These are phyloP conservation scores for Stratiomys singularior DNA, from an alignment of 2,888 invertebrate species.

Conservation along the genomic window DNA sequence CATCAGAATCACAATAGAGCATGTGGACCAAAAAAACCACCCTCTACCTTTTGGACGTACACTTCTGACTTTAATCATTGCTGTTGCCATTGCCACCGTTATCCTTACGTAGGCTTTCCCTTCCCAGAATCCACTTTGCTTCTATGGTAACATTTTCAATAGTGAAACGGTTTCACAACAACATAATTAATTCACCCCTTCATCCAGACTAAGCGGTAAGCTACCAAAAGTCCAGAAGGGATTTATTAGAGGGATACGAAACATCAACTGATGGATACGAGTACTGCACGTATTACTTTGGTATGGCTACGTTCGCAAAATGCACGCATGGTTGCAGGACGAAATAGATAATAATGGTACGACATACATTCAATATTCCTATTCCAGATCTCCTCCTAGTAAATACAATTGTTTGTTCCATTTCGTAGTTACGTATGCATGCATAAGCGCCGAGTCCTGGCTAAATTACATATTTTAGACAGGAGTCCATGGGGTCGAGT, in stretches of 20 bases:
- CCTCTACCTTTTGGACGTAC: no score
- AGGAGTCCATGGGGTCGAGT: no score
- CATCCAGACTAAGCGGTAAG: neutral
- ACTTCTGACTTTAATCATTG: no score
- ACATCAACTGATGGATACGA: neutral
- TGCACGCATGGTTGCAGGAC: neutral
- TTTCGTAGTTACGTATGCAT: neutral
- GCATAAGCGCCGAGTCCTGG: neutral
- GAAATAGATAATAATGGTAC: neutral
- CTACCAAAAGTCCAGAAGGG: slow-evolving; percentile 28
- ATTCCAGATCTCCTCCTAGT: neutral
- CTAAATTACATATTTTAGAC: no score
- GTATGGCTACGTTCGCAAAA: no score
- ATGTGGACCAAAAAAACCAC: no score
- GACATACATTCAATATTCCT: slow-evolving; percentile 25
- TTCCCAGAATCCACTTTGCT: slow-evolving; percentile 23
- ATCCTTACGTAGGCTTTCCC: neutral
- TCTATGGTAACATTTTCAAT: slow-evolving; percentile 5
- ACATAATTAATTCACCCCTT: slow-evolving; percentile 37
- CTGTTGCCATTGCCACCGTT: no score
- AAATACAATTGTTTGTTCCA: slow-evolving; percentile 14
- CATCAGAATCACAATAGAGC: neutral
- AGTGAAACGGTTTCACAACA: slow-evolving; percentile 28
- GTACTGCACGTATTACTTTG: neutral
- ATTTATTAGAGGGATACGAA: slow-evolving; percentile 20